Evolutionary conservation across 2,888 invertebrate species (phyloP), one percentile per base, ranked within the genome.

Genomic region (Chorisops tibialis): DNA sequence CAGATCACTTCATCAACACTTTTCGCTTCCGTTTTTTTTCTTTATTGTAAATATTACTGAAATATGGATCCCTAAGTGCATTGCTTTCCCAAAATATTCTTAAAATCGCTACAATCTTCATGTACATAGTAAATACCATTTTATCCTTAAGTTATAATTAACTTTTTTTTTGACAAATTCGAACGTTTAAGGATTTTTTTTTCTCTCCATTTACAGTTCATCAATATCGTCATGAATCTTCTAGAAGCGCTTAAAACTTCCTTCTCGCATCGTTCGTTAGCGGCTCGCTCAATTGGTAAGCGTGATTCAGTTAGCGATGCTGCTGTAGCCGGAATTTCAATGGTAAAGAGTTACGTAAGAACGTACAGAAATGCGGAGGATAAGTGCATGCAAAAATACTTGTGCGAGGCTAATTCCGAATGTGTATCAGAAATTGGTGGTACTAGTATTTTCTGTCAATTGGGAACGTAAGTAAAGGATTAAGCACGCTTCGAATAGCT

Each of bases 261-360:
- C 38, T 93, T 95, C 82, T 93, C 93, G 30, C 93, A 94, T 78
- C 87, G 94, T 70, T 93, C 93, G 16, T 78, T 93, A 71, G 83
- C 88, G 11, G 93, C 94, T 37, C 85, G 93, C 63, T 91, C 90
- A 58, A 81, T 93, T 71, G 93, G 94, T 69, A 88, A 86, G 75
- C 89, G 90, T 72, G 93, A 93, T 77, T 88, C 91, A n/a, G 83
- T 93, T 67, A 92, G 93, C 70, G 94, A 95, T 74, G 93, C 93
- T 14, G 88, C 91, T 9, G 84, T 93, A 16, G 94, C 95, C 50
- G 88, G 93, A 56, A 89, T 94, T 69, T 85, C 91, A 63, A 88
- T 95, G 86, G 81, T 93, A 71, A 94, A 94, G 83, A 92, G 92
- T 65, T 94, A 93, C 79, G 87, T 92, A 61, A 84, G 88, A 72